These are phyloP conservation scores for Syngnathus typhle DNA, from an alignment of 2,113 vertebrate genomes.

Conservation along the genomic window DNA sequence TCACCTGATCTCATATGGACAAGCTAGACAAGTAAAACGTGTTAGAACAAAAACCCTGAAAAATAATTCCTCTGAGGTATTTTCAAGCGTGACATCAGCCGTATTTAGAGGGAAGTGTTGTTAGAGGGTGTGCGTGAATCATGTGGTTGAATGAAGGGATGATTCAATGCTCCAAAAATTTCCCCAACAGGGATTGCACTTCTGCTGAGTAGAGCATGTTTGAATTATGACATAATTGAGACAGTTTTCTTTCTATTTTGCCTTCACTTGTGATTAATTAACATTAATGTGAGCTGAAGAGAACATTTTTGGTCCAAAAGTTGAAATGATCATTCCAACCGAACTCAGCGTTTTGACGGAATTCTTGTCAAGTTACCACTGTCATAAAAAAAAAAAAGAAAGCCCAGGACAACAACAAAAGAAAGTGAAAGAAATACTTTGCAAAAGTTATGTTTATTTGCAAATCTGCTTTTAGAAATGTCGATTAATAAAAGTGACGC, in stretches of 20 bases:
- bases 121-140: neutral
- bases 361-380: neutral
- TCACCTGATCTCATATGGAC: neutral
- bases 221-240: neutral
- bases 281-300: neutral
- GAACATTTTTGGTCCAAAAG: neutral
- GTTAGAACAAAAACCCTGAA: conserved; percentile 21
- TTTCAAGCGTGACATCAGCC: neutral
- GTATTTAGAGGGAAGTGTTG: neutral
- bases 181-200: too few species aligned
- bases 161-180: neutral
- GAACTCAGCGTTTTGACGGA: neutral
- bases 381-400: neutral
- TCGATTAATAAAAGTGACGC: conserved; percentile 57
- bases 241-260: neutral
- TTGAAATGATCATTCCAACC: neutral
- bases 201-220: too few species aligned
- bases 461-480: conserved; percentile 67
- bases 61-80: neutral
- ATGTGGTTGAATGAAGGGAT: neutral
- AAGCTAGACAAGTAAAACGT: conserved; percentile 37
- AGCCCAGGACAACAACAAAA: neutral
- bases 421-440: conserved; percentile 25
- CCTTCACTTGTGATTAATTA: too few species aligned
- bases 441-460: conserved; percentile 66